Evolutionary conservation across 2,113 vertebrate species (phyloP).

Genomic region (Gymnarchus niloticus): DNA sequence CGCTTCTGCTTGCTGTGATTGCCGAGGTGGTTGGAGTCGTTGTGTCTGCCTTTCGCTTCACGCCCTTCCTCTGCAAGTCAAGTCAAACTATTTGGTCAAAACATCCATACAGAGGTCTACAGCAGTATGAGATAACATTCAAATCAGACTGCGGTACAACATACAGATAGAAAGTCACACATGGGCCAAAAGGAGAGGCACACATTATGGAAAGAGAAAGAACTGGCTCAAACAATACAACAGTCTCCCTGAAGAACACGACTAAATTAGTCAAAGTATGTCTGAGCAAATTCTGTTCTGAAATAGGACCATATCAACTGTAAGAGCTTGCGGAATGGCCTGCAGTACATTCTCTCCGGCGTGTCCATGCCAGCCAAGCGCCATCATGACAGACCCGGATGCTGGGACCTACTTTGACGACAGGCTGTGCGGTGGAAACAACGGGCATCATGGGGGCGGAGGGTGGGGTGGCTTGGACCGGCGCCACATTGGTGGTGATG

Average conservation of each 20-base stretch:
- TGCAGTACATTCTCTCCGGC: background rate
- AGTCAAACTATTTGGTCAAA: background rate
- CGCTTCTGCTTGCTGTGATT: slow-evolving; percentile 84
- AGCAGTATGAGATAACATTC: no score
- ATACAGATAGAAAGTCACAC: no score
- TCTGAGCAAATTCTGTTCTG: background rate
- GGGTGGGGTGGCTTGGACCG: slow-evolving; percentile 56
- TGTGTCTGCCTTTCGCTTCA: slow-evolving; percentile 98
- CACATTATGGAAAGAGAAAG: background rate
- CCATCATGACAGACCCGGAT: background rate
- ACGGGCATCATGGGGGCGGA: slow-evolving; percentile 63
- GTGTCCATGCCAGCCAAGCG: background rate
- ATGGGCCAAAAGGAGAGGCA: no score
- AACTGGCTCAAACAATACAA: background rate
- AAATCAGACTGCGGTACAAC: no score
- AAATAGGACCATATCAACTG: no score
- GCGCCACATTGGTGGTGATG: slow-evolving; percentile 67
- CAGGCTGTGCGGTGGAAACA: slow-evolving; percentile 82
- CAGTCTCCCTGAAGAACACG: background rate
- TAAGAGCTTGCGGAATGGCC: no score
- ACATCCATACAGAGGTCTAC: background rate
- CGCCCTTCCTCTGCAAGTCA: slow-evolving; percentile 90
- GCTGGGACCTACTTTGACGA: slow-evolving; percentile 79
- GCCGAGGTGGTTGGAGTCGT: slow-evolving; percentile 92
- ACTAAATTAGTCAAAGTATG: background rate